Evolutionary conservation across 2,113 vertebrate genomes (phyloP), one percentile per base, ranked within the genome.

Genomic region (Alligator mississippiensis): DNA sequence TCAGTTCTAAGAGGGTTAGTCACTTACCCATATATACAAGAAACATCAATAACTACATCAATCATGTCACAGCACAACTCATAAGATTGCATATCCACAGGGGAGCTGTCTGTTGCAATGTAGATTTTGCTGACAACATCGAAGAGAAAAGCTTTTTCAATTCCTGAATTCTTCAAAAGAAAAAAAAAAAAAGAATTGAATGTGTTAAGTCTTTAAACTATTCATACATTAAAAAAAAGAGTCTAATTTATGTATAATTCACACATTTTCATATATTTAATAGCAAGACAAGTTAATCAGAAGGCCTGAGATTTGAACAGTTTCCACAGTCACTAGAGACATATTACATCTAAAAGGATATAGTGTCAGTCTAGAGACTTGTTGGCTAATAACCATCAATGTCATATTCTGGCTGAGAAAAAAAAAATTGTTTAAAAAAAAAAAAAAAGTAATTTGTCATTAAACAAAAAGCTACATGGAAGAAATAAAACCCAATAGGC

Each of bases 91-190:
- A 99, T 99, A 98, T 99, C 99, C 91, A 99, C 99, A 21, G 99
- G 99, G 21, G 99, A 99, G 94, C 99, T 99, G 98, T 99, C 99
- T 85, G 99, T 99, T 93, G 99, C 99, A 21, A 99, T 99, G 98
- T 99, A 99, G 98, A 99, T 99, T 98, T 99, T 99, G 98, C 99
- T 99, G 98, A 99, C 99, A 93, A 99, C 99, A 30, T 99, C 99
- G 72, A 99, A 99, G 96, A 99, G 98, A 94, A 99, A 99, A 96
- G 99, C 99, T 97, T 99, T 99, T 97, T 99, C 99, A 92, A 99
- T 99, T 97, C 99, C 99, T 97, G 99, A 99, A 98, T 99, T 99
- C 99, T 99, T 98, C 90, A 83, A 90, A 94, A 96, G 97, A 89
- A 95, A 90, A 96, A 97, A 89, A 95, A 90, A 97, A 82, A 97